Evolutionary conservation across 2,113 vertebrate species (phyloP).

Genomic region (Kobus ellipsiprymnus): DNA sequence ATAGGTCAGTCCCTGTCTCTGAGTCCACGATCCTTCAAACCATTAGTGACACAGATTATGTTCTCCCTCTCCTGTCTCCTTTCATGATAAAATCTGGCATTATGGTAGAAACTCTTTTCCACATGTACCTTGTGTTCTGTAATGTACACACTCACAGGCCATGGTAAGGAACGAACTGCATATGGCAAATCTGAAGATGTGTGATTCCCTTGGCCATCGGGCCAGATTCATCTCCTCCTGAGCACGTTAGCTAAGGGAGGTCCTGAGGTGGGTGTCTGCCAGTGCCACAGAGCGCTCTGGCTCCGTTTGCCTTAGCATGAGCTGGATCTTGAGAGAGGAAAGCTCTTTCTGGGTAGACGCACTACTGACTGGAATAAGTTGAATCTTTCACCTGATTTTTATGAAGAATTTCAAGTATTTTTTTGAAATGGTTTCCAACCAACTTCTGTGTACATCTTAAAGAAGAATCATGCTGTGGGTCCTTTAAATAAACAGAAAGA

Average conservation of each 20-base stretch:
- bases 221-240: not conserved
- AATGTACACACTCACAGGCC: not conserved
- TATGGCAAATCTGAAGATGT: not conserved
- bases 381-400: not conserved
- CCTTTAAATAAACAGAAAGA: not conserved
- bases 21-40: not conserved
- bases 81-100: not conserved
- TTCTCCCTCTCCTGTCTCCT: not conserved
- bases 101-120: not conserved
- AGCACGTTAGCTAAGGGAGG: not conserved
- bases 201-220: rapidly evolving
- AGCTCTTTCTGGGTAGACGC: not conserved
- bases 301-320: not conserved
- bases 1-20: not conserved
- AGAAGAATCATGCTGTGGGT: not conserved
- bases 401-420: not conserved
- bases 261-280: not conserved
- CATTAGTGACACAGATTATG: not conserved
- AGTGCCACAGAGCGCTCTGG: not conserved
- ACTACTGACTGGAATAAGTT: not conserved
- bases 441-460: not conserved
- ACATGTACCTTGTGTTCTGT: not conserved
- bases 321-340: not conserved
- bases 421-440: not conserved
- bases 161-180: not conserved